Conservation (phyloP, 2,797 vertebrate species). For the Bradypodion pumilum region DNA sequence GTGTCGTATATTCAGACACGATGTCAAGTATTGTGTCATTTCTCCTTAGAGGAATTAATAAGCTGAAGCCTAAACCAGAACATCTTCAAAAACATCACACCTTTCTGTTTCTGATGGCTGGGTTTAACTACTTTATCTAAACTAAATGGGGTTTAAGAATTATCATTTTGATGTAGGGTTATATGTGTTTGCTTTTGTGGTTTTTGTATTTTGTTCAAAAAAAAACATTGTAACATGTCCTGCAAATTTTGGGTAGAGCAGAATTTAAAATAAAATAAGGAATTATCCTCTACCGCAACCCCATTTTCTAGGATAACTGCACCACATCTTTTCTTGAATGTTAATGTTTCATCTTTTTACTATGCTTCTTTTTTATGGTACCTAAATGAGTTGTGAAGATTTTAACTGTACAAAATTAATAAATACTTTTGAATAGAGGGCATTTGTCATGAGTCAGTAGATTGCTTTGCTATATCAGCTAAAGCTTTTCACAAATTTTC, state of each 20-base stretch:
- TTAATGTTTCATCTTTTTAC: constrained; percentile 10
- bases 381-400: constrained; percentile 19
- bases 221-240: not conserved
- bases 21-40: not conserved
- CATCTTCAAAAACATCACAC: not conserved
- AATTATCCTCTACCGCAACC: not conserved
- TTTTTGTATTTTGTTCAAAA: not conserved
- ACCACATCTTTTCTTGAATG: constrained; percentile 35
- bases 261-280: not conserved
- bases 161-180: not conserved
- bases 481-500: not conserved
- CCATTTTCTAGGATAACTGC: not conserved
- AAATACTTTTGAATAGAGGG: constrained; percentile 51
- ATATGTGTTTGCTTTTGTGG: not conserved
- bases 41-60: not conserved
- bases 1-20: not conserved
- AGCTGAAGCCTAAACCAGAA: not conserved
- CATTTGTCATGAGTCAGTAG: not conserved
- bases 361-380: constrained; percentile 33
- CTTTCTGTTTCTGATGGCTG: not conserved
- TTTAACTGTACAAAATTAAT: constrained; percentile 36
- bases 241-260: not conserved
- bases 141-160: not conserved
- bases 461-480: constrained; percentile 15
- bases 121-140: not conserved